phyloP scores from a whole-genome alignment of 2,113 vertebrate species.

The Enhydra lutris region DNA sequence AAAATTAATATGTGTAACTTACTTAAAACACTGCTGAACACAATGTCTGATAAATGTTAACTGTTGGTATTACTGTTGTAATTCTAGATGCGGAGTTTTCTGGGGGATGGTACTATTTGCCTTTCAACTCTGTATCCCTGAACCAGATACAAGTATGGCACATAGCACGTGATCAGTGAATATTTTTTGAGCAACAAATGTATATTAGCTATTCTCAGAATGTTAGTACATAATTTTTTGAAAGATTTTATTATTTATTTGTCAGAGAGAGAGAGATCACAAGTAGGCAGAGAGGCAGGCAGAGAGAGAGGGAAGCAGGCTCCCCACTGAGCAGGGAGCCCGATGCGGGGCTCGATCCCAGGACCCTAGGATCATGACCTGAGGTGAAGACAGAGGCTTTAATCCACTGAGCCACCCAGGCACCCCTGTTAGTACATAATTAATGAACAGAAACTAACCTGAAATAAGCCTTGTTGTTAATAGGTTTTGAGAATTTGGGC shows the following conservation, averaged over 20 bases:
- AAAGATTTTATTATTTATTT: no score
- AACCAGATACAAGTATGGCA: background rate
- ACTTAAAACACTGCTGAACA: background rate
- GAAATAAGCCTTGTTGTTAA: background rate
- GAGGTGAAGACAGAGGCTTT: no score
- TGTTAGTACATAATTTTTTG: background rate
- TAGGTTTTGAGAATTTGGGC: background rate
- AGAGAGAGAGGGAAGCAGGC: no score
- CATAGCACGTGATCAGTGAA: background rate
- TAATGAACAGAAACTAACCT: background rate
- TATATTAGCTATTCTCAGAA: background rate
- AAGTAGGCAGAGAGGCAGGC: no score
- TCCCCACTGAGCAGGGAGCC: no score
- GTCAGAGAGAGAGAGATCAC: no score
- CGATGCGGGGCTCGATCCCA: no score
- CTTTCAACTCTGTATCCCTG: background rate
- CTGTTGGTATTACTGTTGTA: background rate
- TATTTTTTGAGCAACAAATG: background rate
- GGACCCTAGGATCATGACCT: no score
- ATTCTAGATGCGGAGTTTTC: background rate
- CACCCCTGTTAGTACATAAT: background rate
- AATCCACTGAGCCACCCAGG: no score
- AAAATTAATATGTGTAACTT: background rate
- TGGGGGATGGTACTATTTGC: background rate
- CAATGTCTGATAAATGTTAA: background rate